These are phyloP conservation scores for Leuctra nigra DNA, from an alignment of 2,888 invertebrate genomes.

Conservation along the genomic window DNA sequence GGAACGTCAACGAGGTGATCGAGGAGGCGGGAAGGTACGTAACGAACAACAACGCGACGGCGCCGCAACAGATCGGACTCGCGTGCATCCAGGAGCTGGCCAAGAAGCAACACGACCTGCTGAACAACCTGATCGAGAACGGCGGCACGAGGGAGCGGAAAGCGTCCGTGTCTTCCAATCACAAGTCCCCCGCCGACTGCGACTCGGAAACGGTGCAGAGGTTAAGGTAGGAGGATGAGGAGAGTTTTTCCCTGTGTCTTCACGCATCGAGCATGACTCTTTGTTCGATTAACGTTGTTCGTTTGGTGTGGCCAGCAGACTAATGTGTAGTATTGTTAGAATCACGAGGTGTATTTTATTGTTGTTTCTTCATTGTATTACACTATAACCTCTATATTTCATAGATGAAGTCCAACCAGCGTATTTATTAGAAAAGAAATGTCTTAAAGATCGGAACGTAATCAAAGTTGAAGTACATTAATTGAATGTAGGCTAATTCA, in stretches of 20 bases:
- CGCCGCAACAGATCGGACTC: slow-evolving; percentile 50
- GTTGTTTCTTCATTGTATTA: no score
- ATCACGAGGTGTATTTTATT: no score
- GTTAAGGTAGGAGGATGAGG: slow-evolving; percentile 24
- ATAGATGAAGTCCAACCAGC: no score
- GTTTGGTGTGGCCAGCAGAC: no score
- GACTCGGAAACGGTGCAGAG: slow-evolving; percentile 21
- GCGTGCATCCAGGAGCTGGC: slow-evolving; percentile 73
- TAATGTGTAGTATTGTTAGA: no score
- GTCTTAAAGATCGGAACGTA: no score
- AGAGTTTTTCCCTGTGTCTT: background rate
- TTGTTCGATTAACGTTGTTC: no score
- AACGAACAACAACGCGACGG: slow-evolving; percentile 22
- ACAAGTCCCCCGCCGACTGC: slow-evolving; percentile 1
- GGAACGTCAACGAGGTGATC: slow-evolving; percentile 34
- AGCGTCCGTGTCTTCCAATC: background rate
- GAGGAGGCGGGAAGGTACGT: slow-evolving; percentile 33
- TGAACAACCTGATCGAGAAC: slow-evolving; percentile 35
- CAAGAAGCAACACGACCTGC: slow-evolving; percentile 48
- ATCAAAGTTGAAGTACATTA: no score
- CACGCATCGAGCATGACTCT: no score
- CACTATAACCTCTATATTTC: no score
- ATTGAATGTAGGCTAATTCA: no score
- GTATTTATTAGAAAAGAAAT: no score
- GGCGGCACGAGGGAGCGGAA: slow-evolving; percentile 28